Evolutionary conservation across 1,140 invertebrate species (phyloP).

Genomic region (Triops longicaudatus): DNA sequence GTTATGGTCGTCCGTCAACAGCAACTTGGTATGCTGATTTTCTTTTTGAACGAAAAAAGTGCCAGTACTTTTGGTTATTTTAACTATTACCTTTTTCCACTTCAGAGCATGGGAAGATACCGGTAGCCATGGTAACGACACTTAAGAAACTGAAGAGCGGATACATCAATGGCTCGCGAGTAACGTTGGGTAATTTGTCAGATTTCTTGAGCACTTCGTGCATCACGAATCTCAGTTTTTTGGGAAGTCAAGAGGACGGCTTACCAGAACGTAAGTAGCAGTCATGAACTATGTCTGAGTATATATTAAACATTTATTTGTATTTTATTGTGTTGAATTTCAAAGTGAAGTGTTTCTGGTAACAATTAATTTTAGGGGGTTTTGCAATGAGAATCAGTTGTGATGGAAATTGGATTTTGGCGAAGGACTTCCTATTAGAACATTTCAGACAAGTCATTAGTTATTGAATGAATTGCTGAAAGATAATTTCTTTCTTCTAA

Average conservation of each 20-base stretch:
- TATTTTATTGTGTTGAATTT: constrained; percentile 13
- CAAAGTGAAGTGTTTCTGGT: constrained; percentile 20
- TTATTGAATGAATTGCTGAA: too few relatives aligned
- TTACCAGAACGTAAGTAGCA: constrained; percentile 59
- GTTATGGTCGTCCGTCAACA: constrained; percentile 77
- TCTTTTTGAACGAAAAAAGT: not conserved
- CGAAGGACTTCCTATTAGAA: too few relatives aligned
- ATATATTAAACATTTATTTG: not conserved
- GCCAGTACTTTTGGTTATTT: not conserved
- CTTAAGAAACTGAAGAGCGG: constrained; percentile 98
- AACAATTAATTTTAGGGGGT: too few relatives aligned
- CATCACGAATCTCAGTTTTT: constrained; percentile 88
- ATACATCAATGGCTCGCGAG: constrained; percentile 92
- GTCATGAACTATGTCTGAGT: constrained; percentile 22
- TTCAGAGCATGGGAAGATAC: constrained; percentile 84
- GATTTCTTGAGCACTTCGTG: constrained; percentile 94
- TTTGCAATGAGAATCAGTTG: too few relatives aligned
- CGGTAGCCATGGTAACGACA: constrained; percentile 88
- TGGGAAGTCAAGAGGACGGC: constrained; percentile 83
- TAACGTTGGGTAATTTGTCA: constrained; percentile 78
- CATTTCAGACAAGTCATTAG: too few relatives aligned
- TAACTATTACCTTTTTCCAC: constrained; percentile 34
- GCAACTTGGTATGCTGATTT: constrained; percentile 71
- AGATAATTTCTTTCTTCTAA: too few relatives aligned
- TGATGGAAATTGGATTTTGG: too few relatives aligned